Evolutionary conservation across 2,888 invertebrate species (phyloP).

Genomic region (Cheilosia pagana): DNA sequence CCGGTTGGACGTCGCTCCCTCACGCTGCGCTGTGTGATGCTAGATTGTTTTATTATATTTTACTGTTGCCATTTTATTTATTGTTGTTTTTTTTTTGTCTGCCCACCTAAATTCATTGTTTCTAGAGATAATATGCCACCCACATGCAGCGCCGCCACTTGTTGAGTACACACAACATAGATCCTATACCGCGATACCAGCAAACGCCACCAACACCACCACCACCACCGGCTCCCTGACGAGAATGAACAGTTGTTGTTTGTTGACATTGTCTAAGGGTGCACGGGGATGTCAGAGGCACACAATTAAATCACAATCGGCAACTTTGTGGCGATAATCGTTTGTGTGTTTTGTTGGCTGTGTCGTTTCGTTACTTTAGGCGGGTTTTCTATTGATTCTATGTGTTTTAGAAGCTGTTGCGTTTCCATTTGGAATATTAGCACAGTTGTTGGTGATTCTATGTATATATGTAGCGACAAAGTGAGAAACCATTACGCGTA

Average conservation of each 20-base stretch:
- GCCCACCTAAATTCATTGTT: conserved; percentile 47
- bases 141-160: conserved; percentile 65
- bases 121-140: conserved; percentile 49
- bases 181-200: conserved; percentile 30
- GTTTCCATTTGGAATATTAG: conserved; percentile 48
- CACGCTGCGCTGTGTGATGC: conserved; percentile 20
- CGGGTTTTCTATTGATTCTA: conserved; percentile 63
- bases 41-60: conserved; percentile 37
- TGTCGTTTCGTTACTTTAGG: conserved; percentile 53
- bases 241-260: conserved; percentile 29
- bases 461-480: background rate
- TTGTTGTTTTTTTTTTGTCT: background rate
- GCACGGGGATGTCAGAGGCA: conserved; percentile 15
- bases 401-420: conserved; percentile 46
- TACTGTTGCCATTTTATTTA: background rate
- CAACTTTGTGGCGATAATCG: conserved; percentile 66
- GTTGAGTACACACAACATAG: conserved; percentile 40
- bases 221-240: background rate
- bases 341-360: conserved; percentile 44
- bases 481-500: conserved; percentile 24
- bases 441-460: conserved; percentile 60
- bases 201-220: conserved; percentile 1
- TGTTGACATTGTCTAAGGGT: conserved; percentile 54
- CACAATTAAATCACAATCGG: conserved; percentile 73
- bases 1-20: conserved; percentile 40